Base-by-base conservation (phyloP, 2,797 vertebrate genomes). In the Streptopelia turtur region DNA sequence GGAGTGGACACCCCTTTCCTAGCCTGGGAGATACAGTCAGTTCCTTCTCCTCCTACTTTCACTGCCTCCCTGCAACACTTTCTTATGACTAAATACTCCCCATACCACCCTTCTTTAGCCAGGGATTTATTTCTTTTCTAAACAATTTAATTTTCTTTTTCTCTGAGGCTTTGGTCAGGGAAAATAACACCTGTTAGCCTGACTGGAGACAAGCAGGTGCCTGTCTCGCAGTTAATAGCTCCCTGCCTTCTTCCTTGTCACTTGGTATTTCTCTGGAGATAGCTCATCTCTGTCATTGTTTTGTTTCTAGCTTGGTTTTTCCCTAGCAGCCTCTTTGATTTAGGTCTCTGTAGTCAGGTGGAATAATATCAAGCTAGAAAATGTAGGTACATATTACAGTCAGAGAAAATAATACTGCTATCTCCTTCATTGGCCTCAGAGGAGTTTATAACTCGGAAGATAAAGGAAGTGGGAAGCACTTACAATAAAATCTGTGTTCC, bases 391-490 rank as follows among this genome's bases (percentile, higher is more conserved):
- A 56, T 75, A 52, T n/a, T 1, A 1, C 56, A 79, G 83, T 94
- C 25, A 35, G 66, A 66, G 72, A 82, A 91, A 91, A 90, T 79
- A 94, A 79, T 68, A 68, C 28, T 53, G 50, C 63, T 70, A 4
- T 70, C 31, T 91, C 31, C 28, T 63, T 94, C 87, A 90, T 90
- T 94, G 93, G 41, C 82, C 90, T 91, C 91, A 28, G 56, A 91
- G 70, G 68, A n/a, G 8, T 84, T 89, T 87, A 68, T 94, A 74
- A 80, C 31, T 88, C 35, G 27, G 33, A 88, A 94, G 70, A 89
- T 50, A 72, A 93, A 88, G 86, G 43, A 92, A 91, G 15, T 79
- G 16, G 45, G 49, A 83, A 93, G 14, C 9, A 43, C 17, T 69
- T 49, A 45, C 0, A 9, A 63, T 64, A 83, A 69, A 89, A 24